phyloP scores from a whole-genome alignment of 1,140 invertebrate species.

The Hycleus phaleratus region DNA sequence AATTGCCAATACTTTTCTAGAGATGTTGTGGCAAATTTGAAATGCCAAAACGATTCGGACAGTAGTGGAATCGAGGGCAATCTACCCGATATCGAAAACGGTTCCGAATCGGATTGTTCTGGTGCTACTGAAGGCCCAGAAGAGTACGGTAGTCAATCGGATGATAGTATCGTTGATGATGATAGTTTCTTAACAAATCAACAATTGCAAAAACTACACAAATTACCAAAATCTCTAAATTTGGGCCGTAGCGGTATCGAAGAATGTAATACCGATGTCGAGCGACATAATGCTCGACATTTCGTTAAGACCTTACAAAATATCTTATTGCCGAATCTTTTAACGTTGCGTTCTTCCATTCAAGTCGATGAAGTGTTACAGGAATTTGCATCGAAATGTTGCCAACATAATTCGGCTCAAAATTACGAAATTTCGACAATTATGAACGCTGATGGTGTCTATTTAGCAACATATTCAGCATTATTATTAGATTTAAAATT shows the following conservation, averaged over 20 bases:
- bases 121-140: slow-evolving; percentile 68
- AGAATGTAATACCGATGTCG: slow-evolving; percentile 66
- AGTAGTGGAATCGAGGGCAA: slow-evolving; percentile 50
- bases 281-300: slow-evolving; percentile 68
- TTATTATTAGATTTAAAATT: slow-evolving; percentile 77
- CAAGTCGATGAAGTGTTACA: slow-evolving; percentile 85
- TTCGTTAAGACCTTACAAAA: slow-evolving; percentile 65
- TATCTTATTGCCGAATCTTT: slow-evolving; percentile 62
- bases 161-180: slow-evolving; percentile 46
- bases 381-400: slow-evolving; percentile 85
- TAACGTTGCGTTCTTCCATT: slow-evolving; percentile 64
- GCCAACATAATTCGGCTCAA: slow-evolving; percentile 66
- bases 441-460: slow-evolving; percentile 92
- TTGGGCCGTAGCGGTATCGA: slow-evolving; percentile 48
- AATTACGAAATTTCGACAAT: slow-evolving; percentile 61
- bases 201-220: slow-evolving; percentile 49
- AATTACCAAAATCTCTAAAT: slow-evolving; percentile 56
- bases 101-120: slow-evolving; percentile 53
- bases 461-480: slow-evolving; percentile 79
- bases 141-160: slow-evolving; percentile 46
- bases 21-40: slow-evolving; percentile 48
- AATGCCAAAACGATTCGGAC: slow-evolving; percentile 40
- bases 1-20: slow-evolving; percentile 25
- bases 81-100: slow-evolving; percentile 47
- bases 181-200: slow-evolving; percentile 47